A percentile compares a stretch with the other conserved stretches of the same genome.
Conservation (phyloP, 2,888 invertebrate species). For the Anagyrus pseudococci region DNA sequence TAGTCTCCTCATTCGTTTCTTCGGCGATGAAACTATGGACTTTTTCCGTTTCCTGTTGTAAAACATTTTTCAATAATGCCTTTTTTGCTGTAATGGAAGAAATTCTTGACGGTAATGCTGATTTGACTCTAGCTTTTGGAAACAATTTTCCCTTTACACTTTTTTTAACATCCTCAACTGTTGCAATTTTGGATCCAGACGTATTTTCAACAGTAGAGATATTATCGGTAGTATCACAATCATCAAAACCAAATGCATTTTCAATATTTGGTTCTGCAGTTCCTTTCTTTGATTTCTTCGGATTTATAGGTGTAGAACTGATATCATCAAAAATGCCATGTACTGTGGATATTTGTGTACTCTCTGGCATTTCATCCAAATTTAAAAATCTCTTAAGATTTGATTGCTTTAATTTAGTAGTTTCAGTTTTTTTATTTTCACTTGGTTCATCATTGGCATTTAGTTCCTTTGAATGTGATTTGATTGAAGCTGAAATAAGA, state of each 20-base stretch:
- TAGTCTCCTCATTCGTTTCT: neutral
- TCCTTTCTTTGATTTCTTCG: conserved; percentile 34
- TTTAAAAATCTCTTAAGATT: conserved; percentile 52
- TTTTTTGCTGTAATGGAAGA: conserved; percentile 25
- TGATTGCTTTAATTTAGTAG: conserved; percentile 44
- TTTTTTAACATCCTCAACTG: conserved; percentile 22
- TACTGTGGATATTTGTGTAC: conserved; percentile 44
- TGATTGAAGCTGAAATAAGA: too few relatives aligned
- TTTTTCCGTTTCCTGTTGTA: conserved; percentile 1
- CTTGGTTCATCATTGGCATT: conserved; percentile 12
- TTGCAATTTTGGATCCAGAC: conserved; percentile 17
- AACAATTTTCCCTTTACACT: conserved; percentile 31
- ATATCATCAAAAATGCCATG: conserved; percentile 52
- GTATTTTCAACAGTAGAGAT: conserved; percentile 1
- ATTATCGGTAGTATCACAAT: conserved; percentile 29
- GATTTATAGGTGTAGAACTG: conserved; percentile 42
- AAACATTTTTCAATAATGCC: conserved; percentile 11
- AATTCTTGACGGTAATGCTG: conserved; percentile 18
- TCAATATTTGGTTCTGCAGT: conserved; percentile 37
- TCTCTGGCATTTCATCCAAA: conserved; percentile 48
- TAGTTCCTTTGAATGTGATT: too few relatives aligned
- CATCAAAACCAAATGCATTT: conserved; percentile 53
- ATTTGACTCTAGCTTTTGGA: conserved; percentile 30
- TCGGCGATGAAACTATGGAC: too few relatives aligned
- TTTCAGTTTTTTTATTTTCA: conserved; percentile 6